phyloP scores from a whole-genome alignment of 1,140 invertebrate genomes.

The Acyrthosiphon pisum region DNA sequence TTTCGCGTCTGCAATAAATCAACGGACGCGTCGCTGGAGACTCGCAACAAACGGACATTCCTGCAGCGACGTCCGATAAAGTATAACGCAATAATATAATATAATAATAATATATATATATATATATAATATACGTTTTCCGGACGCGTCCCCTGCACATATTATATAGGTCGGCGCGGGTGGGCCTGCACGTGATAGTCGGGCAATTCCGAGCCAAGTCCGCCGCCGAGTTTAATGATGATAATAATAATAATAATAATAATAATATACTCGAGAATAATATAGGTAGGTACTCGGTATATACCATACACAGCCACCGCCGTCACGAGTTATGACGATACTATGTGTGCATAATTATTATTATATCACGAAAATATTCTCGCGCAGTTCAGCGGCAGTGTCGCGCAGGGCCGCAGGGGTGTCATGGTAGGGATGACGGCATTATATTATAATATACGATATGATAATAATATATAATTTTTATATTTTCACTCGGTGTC shows the following conservation, averaged over 20 bases:
- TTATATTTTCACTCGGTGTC: background rate
- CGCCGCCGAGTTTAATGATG: background rate
- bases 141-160: background rate
- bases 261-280: background rate
- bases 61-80: background rate
- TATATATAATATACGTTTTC: background rate
- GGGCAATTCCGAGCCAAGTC: background rate
- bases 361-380: background rate
- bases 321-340: background rate
- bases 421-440: background rate
- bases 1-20: constrained; percentile 11
- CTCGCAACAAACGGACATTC: background rate
- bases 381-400: background rate
- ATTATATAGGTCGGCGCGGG: no score
- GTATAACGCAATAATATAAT: constrained; percentile 13
- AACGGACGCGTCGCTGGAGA: constrained; percentile 26
- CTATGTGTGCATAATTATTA: background rate
- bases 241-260: no score
- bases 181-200: background rate
- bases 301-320: background rate
- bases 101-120: background rate
- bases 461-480: no score
- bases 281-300: background rate
- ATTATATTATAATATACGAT: background rate
- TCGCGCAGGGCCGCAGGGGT: no score